Percentiles rank a stretch among this genome's conserved stretches.
These are phyloP conservation scores for Oenanthe melanoleuca DNA, from an alignment of 2,113 vertebrate genomes.

Conservation along the genomic window DNA sequence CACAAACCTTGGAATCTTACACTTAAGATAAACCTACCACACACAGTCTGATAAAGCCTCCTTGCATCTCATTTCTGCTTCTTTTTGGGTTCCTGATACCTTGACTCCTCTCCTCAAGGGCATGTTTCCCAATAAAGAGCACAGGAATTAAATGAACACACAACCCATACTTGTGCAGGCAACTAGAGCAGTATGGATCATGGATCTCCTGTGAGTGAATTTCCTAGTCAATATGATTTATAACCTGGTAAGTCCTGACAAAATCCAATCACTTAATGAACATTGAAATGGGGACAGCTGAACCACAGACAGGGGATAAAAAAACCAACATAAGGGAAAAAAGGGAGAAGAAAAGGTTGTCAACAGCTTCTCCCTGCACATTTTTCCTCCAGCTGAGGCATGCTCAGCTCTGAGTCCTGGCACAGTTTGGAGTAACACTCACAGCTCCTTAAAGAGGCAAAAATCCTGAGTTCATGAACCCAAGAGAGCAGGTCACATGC, in stretches of 20 bases:
- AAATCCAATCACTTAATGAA: background rate
- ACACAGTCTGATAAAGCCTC: background rate
- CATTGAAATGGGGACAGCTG: background rate
- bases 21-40: background rate
- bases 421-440: background rate
- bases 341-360: background rate
- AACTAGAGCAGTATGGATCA: background rate
- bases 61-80: background rate
- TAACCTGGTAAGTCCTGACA: background rate
- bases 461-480: constrained; percentile 5
- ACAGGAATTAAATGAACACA: background rate
- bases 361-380: background rate
- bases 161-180: background rate
- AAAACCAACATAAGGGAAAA: background rate
- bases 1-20: background rate
- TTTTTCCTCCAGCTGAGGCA: background rate
- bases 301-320: background rate
- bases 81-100: background rate
- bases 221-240: background rate
- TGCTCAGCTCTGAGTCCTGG: background rate
- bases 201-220: background rate
- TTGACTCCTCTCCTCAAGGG: background rate
- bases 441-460: background rate
- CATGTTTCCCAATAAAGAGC: background rate
- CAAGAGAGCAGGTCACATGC: background rate